Evolutionary conservation across 1,140 invertebrate species (phyloP), one percentile per base, ranked within the genome.

Genomic region (Spodoptera litura): DNA sequence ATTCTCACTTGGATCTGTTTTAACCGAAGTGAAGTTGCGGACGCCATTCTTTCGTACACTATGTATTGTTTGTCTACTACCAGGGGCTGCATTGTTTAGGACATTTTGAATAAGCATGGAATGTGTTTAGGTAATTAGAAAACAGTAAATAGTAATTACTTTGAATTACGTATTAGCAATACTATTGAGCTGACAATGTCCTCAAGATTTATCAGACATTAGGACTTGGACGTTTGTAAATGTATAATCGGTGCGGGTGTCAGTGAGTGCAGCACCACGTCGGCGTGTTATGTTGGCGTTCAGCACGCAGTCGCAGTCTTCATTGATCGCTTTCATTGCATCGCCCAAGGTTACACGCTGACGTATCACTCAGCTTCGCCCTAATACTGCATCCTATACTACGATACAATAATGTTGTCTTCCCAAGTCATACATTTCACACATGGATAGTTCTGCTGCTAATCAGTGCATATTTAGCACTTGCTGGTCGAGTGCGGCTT

Each of bases 401-500:
- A 38, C 15, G 6, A 9, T 12, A 49, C 15, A 4, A 20, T 20
- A 9, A n/a, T 38, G 10, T 12, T n/a, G 35, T 52, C 10, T 74
- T 27, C 38, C 3, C n/a, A 49, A 51, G 55, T 52, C 13, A 9
- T 53, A 31, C 51, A 75, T 64, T 64, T 75, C 6, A 51, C 73
- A 64, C 59, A 27, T 75, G 13, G 51, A 35, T 35, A 59, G 27
- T n/a, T 51, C 5, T 15, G 62, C 78, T 53, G 79, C 53, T 81
- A 78, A 78, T 74, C 68, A 81, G 56, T 70, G 75, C 68, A 72
- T 53, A 78, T 78, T 77, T 78, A 78, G 75, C 74, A 66, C 73
- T 80, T 77, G 73, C 58, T 51, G 66, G 58, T 64, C 56, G 64
- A 73, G 59, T 59, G 74, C 59, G 59, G 59, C 59, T 49, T 64